Percentiles rank a stretch among this genome's conserved stretches.
These are phyloP conservation scores for Allygus modestus DNA, from an alignment of 2,888 invertebrate species.

Conservation along the genomic window DNA sequence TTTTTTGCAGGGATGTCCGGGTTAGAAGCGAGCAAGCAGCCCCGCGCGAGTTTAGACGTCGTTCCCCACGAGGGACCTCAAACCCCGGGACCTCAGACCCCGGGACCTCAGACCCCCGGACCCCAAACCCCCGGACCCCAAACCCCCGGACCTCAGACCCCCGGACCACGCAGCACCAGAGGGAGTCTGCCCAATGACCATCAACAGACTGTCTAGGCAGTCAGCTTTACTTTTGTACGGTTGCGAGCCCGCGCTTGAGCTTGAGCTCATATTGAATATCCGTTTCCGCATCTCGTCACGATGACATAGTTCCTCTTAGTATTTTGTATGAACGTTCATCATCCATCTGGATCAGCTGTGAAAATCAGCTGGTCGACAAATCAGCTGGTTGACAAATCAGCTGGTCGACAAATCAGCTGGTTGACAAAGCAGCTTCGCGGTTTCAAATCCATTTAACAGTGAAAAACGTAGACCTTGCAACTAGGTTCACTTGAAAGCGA, in stretches of 20 bases:
- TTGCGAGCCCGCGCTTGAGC: neutral
- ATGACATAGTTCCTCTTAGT: constrained; percentile 15
- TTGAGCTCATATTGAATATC: neutral
- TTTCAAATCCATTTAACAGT: no score
- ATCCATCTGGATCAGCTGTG: neutral
- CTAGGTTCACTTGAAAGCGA: no score
- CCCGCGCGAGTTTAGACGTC: constrained; percentile 51
- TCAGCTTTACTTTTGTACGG: neutral
- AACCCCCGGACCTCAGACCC: constrained; percentile 2
- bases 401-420: no score
- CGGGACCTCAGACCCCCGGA: constrained; percentile 20
- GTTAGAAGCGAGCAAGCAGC: constrained; percentile 55
- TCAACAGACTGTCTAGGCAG: neutral
- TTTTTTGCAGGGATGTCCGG: constrained; percentile 38
- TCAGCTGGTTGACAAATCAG: no score
- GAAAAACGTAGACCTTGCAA: no score
- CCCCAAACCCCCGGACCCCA: constrained; percentile 39
- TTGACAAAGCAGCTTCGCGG: no score
- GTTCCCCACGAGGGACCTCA: constrained; percentile 44
- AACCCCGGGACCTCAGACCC: constrained; percentile 15
- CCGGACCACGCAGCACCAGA: constrained; percentile 20
- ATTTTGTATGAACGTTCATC: constrained; percentile 5
- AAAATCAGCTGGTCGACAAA: no score
- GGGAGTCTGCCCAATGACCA: constrained; percentile 27
- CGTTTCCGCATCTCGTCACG: constrained; percentile 3